These are phyloP conservation scores for Drosophila crucigera DNA, from an alignment of 2,888 invertebrate genomes.

Conservation along the genomic window DNA sequence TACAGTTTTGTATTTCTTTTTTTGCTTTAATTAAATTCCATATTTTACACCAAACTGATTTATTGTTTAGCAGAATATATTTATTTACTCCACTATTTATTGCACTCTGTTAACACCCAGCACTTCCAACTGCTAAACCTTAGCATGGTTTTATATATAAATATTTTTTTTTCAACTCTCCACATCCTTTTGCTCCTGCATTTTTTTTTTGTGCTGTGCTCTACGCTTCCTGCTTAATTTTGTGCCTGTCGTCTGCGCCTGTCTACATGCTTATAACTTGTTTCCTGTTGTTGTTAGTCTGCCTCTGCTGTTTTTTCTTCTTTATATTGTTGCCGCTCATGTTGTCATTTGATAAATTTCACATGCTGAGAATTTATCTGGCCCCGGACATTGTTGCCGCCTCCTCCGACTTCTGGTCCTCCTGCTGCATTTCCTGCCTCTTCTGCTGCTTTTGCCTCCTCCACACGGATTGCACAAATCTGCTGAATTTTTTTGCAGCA, in stretches of 20 bases:
- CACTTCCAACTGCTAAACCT: neutral
- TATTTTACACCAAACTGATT: neutral
- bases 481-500: slow-evolving; percentile 37
- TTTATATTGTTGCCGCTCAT: slow-evolving; percentile 41
- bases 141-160: slow-evolving; percentile 7
- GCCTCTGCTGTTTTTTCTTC: slow-evolving; percentile 1
- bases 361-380: slow-evolving; percentile 75
- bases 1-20: neutral
- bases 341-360: slow-evolving; percentile 75
- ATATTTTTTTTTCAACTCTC: neutral
- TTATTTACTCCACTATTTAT: slow-evolving; percentile 44
- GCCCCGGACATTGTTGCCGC: slow-evolving; percentile 42
- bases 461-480: slow-evolving; percentile 59
- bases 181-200: slow-evolving; percentile 17
- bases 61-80: slow-evolving; percentile 36
- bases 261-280: slow-evolving; percentile 81
- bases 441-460: slow-evolving; percentile 1
- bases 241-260: slow-evolving; percentile 73
- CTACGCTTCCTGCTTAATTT: slow-evolving; percentile 73
- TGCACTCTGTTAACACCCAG: neutral
- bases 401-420: neutral
- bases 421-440: neutral
- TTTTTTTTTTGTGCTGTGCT: slow-evolving; percentile 6
- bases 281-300: slow-evolving; percentile 62
- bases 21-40: neutral